Evolutionary conservation across 2,888 invertebrate genomes (phyloP).

Genomic region (Subacronicta megacephala): DNA sequence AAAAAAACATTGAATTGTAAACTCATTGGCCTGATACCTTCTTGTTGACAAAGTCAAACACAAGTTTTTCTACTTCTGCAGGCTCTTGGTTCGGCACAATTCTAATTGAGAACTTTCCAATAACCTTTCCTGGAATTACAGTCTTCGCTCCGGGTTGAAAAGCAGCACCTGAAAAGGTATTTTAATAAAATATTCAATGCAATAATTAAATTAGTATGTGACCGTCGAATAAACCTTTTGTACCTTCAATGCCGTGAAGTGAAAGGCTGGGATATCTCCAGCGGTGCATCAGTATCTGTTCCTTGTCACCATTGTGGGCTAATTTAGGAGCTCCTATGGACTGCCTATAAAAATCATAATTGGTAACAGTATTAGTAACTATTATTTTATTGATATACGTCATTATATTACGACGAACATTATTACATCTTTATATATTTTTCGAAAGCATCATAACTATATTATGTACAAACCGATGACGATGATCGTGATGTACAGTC

Average conservation of each 20-base stretch:
- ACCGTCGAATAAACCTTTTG: background rate
- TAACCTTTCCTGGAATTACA: conserved; percentile 97
- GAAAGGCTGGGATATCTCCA: conserved; percentile 98
- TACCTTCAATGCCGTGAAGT: conserved; percentile 97
- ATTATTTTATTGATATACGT: too few species aligned
- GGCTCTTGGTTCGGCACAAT: conserved; percentile 98
- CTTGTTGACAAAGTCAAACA: conserved; percentile 93
- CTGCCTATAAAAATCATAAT: conserved; percentile 65
- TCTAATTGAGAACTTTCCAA: conserved; percentile 98
- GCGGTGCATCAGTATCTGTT: conserved; percentile 96
- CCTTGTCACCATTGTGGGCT: conserved; percentile 94
- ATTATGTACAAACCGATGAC: too few species aligned
- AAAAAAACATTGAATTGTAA: background rate
- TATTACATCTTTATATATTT: too few species aligned
- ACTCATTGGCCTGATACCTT: conserved; percentile 74
- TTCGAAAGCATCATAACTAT: too few species aligned
- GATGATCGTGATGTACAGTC: too few species aligned
- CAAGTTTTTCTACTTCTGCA: conserved; percentile 94
- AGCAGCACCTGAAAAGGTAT: conserved; percentile 91
- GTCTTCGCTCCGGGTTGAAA: conserved; percentile 98
- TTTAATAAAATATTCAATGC: background rate
- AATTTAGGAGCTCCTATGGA: conserved; percentile 93
- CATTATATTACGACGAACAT: too few species aligned
- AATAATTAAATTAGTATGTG: background rate
- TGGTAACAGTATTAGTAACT: too few species aligned